Conservation (phyloP, 2,888 invertebrate species). For the Cynaeus angustus region DNA sequence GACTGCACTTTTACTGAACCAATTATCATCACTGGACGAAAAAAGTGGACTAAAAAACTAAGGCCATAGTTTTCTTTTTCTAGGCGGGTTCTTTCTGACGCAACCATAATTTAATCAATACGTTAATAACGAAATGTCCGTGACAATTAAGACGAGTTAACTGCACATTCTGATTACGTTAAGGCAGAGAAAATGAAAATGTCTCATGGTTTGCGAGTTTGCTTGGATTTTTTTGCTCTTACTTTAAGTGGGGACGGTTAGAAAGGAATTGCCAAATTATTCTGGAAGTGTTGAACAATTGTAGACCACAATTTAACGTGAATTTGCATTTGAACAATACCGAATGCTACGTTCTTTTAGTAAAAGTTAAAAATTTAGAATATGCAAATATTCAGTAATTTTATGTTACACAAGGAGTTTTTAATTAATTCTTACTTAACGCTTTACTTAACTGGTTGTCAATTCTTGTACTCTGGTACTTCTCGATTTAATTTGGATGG, state of each 20-base stretch:
- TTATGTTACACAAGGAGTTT: too few species aligned
- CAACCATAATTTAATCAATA: neutral
- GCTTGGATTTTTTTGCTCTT: too few species aligned
- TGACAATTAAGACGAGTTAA: slow-evolving; percentile 1
- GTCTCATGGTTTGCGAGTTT: neutral
- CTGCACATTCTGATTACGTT: neutral
- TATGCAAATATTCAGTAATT: too few species aligned
- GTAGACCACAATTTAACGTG: neutral
- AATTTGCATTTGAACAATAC: neutral
- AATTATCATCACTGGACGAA: too few species aligned
- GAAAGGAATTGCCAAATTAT: neutral
- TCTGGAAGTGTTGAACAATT: neutral
- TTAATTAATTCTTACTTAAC: too few species aligned
- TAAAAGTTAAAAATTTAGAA: neutral
- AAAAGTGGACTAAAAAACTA: neutral
- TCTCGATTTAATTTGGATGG: neutral
- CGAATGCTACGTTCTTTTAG: neutral
- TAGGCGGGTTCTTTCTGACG: neutral
- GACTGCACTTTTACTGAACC: too few species aligned
- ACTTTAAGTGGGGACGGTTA: too few species aligned
- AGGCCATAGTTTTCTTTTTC: slow-evolving; percentile 1
- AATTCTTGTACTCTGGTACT: neutral
- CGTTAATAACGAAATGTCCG: neutral
- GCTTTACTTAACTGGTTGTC: too few species aligned
- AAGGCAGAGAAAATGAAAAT: neutral